These are phyloP conservation scores for Numenius phaeopus DNA, from an alignment of 2,797 vertebrate species.

Conservation along the genomic window DNA sequence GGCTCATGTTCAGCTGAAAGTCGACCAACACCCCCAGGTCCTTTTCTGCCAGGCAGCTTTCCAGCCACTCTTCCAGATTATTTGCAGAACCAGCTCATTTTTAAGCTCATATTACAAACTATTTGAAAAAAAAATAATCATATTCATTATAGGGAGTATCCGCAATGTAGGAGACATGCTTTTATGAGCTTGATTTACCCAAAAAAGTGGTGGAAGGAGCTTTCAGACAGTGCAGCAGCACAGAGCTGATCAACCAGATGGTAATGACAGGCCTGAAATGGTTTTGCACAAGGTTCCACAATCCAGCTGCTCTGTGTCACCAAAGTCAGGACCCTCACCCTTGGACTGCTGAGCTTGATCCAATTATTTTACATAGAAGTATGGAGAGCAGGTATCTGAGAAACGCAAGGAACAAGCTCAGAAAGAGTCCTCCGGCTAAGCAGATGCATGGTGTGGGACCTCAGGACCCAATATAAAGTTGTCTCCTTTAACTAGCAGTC, in stretches of 20 bases:
- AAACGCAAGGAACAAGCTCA: neutral
- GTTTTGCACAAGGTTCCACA: neutral
- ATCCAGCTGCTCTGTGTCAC: neutral
- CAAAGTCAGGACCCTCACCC: neutral
- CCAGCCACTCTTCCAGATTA: neutral
- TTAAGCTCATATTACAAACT: neutral
- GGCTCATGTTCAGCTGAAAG: too few species aligned
- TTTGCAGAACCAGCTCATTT: neutral
- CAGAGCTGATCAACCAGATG: neutral
- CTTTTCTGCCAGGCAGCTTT: too few species aligned
- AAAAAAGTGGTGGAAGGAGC: neutral
- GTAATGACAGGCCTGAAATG: neutral
- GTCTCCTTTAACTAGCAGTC: neutral
- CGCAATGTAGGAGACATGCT: neutral
- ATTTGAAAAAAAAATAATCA: neutral
- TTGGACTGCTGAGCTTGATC: neutral
- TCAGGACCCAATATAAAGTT: neutral
- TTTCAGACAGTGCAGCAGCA: neutral
- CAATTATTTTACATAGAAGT: neutral
- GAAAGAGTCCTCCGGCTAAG: neutral
- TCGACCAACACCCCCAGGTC: too few species aligned
- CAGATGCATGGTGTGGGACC: rapidly evolving
- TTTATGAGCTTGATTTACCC: neutral
- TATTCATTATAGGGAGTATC: neutral
- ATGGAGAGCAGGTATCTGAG: neutral